These are phyloP conservation scores for Oreochromis spilurus DNA, from an alignment of 2,113 vertebrate genomes.

Conservation along the genomic window DNA sequence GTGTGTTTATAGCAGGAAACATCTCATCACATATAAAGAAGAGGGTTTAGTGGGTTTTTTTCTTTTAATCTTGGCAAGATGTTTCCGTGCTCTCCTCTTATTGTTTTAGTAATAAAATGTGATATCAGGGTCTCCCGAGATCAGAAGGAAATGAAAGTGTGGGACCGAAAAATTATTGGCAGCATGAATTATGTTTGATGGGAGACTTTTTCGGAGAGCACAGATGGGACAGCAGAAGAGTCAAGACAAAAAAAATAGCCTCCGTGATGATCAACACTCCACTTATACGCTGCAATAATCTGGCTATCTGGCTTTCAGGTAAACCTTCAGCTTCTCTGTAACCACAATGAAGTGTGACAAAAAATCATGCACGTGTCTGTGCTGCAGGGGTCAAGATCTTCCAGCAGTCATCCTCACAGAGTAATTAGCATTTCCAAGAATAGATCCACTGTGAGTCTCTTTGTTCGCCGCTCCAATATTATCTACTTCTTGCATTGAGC, in stretches of 20 bases:
- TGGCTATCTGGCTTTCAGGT: neutral
- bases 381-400: constrained; percentile 11
- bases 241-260: neutral
- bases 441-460: constrained; percentile 40
- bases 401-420: neutral
- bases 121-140: neutral
- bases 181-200: neutral
- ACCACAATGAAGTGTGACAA: neutral
- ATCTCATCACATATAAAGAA: constrained; percentile 16
- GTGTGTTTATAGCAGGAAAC: constrained; percentile 15
- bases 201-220: neutral
- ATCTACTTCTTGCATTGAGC: constrained; percentile 49
- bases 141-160: neutral
- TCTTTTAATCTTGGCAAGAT: constrained; percentile 19
- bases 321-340: neutral
- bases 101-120: neutral
- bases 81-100: neutral
- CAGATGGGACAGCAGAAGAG: neutral
- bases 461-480: constrained; percentile 40
- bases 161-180: neutral
- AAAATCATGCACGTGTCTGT: neutral
- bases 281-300: neutral
- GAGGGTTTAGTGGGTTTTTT: neutral
- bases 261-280: neutral
- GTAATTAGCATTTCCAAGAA: constrained; percentile 58